phyloP scores from a whole-genome alignment of 2,888 invertebrate genomes.

The Archaeoteleia sp. region DNA sequence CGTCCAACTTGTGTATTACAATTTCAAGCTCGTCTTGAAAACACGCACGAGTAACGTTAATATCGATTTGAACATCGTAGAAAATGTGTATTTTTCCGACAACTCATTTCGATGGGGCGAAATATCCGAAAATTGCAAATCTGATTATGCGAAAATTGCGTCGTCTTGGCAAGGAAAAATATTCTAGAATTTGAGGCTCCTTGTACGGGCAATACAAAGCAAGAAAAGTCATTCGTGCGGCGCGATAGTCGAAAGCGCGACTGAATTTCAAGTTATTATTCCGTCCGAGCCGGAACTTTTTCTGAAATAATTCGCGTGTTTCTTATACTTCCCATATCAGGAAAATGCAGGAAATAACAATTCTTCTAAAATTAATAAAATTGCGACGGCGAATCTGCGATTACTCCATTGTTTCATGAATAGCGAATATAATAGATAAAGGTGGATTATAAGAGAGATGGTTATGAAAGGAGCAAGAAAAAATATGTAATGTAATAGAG shows the following conservation, averaged over 20 bases:
- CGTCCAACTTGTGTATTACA: too few species aligned
- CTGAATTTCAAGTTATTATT: slow-evolving; percentile 66
- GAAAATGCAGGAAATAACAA: too few species aligned
- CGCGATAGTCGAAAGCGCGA: slow-evolving; percentile 54
- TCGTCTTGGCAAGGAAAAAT: slow-evolving; percentile 57
- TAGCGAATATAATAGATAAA: slow-evolving; percentile 31
- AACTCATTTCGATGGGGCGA: slow-evolving; percentile 14
- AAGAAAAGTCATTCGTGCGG: slow-evolving; percentile 66
- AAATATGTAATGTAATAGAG: slow-evolving; percentile 40
- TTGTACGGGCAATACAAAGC: slow-evolving; percentile 42
- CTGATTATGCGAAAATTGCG: slow-evolving; percentile 59
- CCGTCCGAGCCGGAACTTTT: slow-evolving; percentile 26
- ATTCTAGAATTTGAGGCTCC: slow-evolving; percentile 46
- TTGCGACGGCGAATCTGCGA: slow-evolving; percentile 16
- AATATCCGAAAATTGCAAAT: slow-evolving; percentile 55
- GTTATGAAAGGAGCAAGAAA: slow-evolving; percentile 26
- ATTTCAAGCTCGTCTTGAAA: too few species aligned
- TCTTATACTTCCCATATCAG: slow-evolving; percentile 36
- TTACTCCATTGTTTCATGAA: slow-evolving; percentile 32
- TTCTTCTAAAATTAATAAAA: slow-evolving; percentile 14
- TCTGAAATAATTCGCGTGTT: slow-evolving; percentile 34
- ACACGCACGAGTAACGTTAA: too few species aligned
- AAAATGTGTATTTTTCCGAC: too few species aligned
- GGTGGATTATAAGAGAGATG: not conserved
- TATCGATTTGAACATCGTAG: too few species aligned